phyloP scores from a whole-genome alignment of 2,888 invertebrate species.

The Leucophenga montana region DNA sequence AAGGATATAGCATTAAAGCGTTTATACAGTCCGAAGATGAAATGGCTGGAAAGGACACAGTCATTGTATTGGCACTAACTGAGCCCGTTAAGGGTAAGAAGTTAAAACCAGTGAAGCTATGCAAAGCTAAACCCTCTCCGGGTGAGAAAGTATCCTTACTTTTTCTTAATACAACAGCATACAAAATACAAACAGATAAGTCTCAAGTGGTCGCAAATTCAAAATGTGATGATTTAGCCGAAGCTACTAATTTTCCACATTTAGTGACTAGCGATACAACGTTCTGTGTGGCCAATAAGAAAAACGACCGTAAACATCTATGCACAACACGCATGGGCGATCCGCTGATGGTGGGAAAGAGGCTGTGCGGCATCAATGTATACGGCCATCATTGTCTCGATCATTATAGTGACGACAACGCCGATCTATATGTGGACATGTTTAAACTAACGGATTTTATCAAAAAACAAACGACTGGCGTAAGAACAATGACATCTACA shows the following conservation, averaged over 20 bases:
- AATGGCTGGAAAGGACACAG: not conserved
- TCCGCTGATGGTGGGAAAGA: constrained; percentile 41
- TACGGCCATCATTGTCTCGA: constrained; percentile 47
- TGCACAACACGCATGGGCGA: constrained; percentile 48
- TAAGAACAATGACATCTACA: too few relatives aligned
- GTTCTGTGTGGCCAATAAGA: constrained; percentile 40
- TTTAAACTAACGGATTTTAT: too few relatives aligned
- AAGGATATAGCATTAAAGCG: constrained; percentile 26
- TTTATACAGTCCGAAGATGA: constrained; percentile 30
- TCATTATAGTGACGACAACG: constrained; percentile 13
- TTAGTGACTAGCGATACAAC: not conserved
- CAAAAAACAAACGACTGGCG: too few relatives aligned
- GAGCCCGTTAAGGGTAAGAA: constrained; percentile 22
- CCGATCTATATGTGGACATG: constrained; percentile 40
- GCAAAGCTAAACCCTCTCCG: not conserved
- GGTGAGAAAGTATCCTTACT: constrained; percentile 19
- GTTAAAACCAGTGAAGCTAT: not conserved
- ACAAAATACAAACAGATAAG: constrained; percentile 3
- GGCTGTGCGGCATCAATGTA: constrained; percentile 46
- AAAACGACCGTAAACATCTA: not conserved
- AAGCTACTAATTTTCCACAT: not conserved
- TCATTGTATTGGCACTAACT: constrained; percentile 38
- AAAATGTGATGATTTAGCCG: constrained; percentile 21
- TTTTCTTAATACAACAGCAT: constrained; percentile 20
- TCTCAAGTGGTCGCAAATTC: constrained; percentile 15